phyloP scores from a whole-genome alignment of 2,888 invertebrate species.

The Odontocerum albicorne region DNA sequence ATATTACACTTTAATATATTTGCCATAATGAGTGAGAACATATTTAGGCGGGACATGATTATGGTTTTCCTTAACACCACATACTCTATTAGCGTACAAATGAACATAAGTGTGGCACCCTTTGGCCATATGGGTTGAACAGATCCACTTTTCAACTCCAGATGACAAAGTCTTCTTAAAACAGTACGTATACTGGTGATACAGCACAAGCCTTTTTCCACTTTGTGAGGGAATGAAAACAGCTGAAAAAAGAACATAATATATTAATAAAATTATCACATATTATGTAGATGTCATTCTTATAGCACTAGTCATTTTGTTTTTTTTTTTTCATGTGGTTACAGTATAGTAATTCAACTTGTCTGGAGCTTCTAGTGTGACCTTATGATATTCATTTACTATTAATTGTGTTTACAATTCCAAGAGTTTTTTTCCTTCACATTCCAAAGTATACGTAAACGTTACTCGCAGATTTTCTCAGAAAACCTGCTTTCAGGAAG shows the following conservation, averaged over 20 bases:
- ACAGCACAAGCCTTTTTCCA: slow-evolving; percentile 48
- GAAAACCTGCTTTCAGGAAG: too few relatives aligned
- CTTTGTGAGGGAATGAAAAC: slow-evolving; percentile 39
- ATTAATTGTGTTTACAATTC: too few relatives aligned
- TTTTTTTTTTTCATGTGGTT: too few relatives aligned
- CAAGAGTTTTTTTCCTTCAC: too few relatives aligned
- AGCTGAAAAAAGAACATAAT: slow-evolving; percentile 30
- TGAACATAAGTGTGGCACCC: slow-evolving; percentile 50
- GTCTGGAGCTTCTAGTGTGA: too few relatives aligned
- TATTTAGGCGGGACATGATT: slow-evolving; percentile 6
- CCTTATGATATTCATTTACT: too few relatives aligned
- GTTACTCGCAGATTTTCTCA: too few relatives aligned
- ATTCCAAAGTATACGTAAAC: too few relatives aligned
- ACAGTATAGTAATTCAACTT: too few relatives aligned
- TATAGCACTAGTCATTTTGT: too few relatives aligned
- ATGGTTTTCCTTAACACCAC: background rate
- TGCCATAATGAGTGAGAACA: background rate
- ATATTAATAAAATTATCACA: too few relatives aligned
- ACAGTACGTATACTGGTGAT: slow-evolving; percentile 50
- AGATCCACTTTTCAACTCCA: slow-evolving; percentile 49
- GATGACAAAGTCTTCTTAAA: slow-evolving; percentile 48
- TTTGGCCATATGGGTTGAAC: slow-evolving; percentile 50
- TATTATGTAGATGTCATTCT: too few relatives aligned
- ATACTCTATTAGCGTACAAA: slow-evolving; percentile 44
- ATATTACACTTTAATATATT: slow-evolving; percentile 2